Conservation (phyloP, 2,888 invertebrate genomes). For the Pteria penguin region DNA sequence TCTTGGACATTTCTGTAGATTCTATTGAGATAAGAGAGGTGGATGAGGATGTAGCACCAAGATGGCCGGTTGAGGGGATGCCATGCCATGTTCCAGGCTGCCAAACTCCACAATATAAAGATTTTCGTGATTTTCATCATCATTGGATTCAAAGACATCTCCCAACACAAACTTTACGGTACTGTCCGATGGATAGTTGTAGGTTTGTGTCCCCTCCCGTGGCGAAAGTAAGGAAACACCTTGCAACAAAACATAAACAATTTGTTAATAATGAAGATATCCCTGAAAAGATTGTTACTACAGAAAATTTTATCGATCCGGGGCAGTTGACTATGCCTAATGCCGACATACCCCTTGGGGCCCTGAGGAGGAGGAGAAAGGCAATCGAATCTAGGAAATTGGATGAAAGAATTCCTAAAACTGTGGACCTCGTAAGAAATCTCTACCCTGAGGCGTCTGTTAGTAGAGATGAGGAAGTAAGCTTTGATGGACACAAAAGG, state of each 20-base stretch:
- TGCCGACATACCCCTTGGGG: neutral
- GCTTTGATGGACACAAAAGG: neutral
- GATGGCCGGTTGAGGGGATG: neutral
- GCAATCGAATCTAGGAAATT: neutral
- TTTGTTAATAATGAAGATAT: neutral
- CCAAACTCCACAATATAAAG: neutral
- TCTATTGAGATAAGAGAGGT: neutral
- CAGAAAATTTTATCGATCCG: neutral
- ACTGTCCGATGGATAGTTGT: neutral
- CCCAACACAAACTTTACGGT: neutral
- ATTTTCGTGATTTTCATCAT: neutral
- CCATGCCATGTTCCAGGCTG: neutral
- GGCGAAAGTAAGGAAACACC: neutral
- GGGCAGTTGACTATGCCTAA: neutral
- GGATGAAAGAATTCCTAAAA: neutral
- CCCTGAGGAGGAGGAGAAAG: neutral
- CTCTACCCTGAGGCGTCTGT: neutral
- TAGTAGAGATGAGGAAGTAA: neutral
- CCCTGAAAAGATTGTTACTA: neutral
- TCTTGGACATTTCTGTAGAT: neutral
- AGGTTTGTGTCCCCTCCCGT: neutral
- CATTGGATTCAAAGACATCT: neutral
- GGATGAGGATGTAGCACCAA: neutral
- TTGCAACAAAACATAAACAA: neutral
- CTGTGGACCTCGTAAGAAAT: neutral